Percentiles rank a stretch among this genome's conserved stretches.
Evolutionary conservation across 64 coral and sea anemone species (phyloP).

Genomic region (Montipora efflorescens): DNA sequence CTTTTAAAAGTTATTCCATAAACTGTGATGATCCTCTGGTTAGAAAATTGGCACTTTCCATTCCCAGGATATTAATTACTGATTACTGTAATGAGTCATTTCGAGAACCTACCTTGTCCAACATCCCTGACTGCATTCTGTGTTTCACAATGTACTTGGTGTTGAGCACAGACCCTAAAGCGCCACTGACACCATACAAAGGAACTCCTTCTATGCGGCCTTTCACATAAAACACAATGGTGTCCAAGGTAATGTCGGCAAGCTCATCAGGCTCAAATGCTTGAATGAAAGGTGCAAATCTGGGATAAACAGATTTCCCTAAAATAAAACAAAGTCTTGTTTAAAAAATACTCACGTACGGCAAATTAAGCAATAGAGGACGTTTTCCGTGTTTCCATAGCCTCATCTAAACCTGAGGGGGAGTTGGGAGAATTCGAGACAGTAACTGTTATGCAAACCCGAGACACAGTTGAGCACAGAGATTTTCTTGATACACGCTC

Average conservation of each 20-base stretch:
- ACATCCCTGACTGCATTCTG: conserved; percentile 73
- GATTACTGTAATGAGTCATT: too few relatives aligned
- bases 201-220: conserved; percentile 87
- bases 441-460: too few relatives aligned
- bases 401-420: too few relatives aligned
- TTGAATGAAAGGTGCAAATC: conserved; percentile 88
- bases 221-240: conserved; percentile 92
- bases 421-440: too few relatives aligned
- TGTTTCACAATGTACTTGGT: conserved; percentile 94
- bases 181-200: conserved; percentile 80
- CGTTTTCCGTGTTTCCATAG: too few relatives aligned
- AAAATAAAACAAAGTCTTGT: background rate
- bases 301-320: conserved; percentile 69
- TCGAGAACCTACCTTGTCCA: conserved; percentile 69
- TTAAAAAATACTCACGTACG: background rate
- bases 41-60: too few relatives aligned
- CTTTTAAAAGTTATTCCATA: too few relatives aligned
- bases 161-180: conserved; percentile 78
- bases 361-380: too few relatives aligned
- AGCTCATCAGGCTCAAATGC: conserved; percentile 81
- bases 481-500: too few relatives aligned
- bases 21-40: too few relatives aligned
- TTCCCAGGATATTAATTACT: too few relatives aligned
- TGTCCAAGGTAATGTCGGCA: conserved; percentile 79
- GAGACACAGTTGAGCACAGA: too few relatives aligned